Conservation (phyloP, 2,888 invertebrate species). For the Malacosoma neustria region DNA sequence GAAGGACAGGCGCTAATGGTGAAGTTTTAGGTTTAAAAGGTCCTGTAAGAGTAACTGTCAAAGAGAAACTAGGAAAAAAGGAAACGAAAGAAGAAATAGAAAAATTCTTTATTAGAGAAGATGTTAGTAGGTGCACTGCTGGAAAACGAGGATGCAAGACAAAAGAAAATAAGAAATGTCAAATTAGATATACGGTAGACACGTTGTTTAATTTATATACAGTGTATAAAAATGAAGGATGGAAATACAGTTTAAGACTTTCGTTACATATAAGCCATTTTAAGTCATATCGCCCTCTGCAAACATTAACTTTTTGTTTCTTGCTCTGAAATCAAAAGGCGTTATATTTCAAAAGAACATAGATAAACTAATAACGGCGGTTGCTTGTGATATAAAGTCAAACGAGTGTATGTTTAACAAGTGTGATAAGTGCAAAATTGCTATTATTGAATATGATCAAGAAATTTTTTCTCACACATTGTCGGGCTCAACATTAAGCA, state of each 20-base stretch:
- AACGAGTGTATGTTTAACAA: constrained; percentile 8
- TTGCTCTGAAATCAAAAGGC: constrained; percentile 7
- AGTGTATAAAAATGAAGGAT: constrained; percentile 9
- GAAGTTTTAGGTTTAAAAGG: constrained; percentile 4
- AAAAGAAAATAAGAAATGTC: constrained; percentile 4
- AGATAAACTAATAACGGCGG: constrained; percentile 6
- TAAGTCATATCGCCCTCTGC: constrained; percentile 3
- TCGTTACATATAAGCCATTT: constrained; percentile 10
- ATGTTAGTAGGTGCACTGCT: constrained; percentile 7
- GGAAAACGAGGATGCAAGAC: constrained; percentile 6
- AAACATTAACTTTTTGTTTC: constrained; percentile 7
- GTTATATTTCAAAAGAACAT: constrained; percentile 6
- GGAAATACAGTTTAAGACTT: constrained; percentile 10
- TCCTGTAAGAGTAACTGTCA: background rate
- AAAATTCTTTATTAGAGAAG: constrained; percentile 7
- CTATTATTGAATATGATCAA: constrained; percentile 1
- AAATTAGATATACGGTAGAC: constrained; percentile 5
- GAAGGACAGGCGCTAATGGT: background rate
- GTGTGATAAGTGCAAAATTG: constrained; percentile 7
- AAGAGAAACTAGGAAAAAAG: constrained; percentile 1
- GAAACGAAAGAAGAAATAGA: constrained; percentile 3
- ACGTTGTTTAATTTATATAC: constrained; percentile 6
- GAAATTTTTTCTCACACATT: no score
- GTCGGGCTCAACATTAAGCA: no score
- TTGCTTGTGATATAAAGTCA: constrained; percentile 8